Evolutionary conservation across 2,888 invertebrate species (phyloP).

Genomic region (Parnassius apollo): DNA sequence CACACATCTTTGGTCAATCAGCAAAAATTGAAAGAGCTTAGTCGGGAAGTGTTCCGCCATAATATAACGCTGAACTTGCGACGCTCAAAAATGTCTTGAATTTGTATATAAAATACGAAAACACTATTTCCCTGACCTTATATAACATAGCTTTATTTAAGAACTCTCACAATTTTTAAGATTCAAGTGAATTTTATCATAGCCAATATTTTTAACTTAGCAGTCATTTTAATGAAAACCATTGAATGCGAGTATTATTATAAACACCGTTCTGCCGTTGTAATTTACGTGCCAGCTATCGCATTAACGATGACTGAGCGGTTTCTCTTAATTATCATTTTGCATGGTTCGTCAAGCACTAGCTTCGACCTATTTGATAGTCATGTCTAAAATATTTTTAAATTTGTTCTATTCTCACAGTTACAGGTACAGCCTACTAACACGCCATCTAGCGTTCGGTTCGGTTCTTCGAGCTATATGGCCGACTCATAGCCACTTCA

Average conservation of each 20-base stretch:
- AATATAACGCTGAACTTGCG: too few species aligned
- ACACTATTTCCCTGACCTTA: too few species aligned
- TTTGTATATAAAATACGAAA: too few species aligned
- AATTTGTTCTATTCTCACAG: slow-evolving; percentile 4
- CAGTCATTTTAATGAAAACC: slow-evolving; percentile 63
- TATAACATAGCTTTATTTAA: neutral
- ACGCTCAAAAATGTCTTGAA: too few species aligned
- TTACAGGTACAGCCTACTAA: too few species aligned
- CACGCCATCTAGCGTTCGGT: too few species aligned
- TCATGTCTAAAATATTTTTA: slow-evolving; percentile 15
- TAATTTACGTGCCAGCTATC: slow-evolving; percentile 76
- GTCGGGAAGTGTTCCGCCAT: too few species aligned
- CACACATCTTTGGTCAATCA: too few species aligned
- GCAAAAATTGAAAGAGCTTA: too few species aligned
- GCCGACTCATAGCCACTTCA: too few species aligned
- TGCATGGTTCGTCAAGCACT: slow-evolving; percentile 76
- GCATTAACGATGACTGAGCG: slow-evolving; percentile 78
- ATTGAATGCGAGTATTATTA: slow-evolving; percentile 67
- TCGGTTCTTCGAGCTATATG: too few species aligned
- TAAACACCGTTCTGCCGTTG: slow-evolving; percentile 54
- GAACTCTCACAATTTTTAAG: neutral
- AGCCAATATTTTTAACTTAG: slow-evolving; percentile 46
- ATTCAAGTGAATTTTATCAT: neutral
- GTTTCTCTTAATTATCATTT: slow-evolving; percentile 81
- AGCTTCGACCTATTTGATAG: slow-evolving; percentile 50